Base-by-base conservation (phyloP, 2,888 invertebrate genomes). In the Andrena dorsata region DNA sequence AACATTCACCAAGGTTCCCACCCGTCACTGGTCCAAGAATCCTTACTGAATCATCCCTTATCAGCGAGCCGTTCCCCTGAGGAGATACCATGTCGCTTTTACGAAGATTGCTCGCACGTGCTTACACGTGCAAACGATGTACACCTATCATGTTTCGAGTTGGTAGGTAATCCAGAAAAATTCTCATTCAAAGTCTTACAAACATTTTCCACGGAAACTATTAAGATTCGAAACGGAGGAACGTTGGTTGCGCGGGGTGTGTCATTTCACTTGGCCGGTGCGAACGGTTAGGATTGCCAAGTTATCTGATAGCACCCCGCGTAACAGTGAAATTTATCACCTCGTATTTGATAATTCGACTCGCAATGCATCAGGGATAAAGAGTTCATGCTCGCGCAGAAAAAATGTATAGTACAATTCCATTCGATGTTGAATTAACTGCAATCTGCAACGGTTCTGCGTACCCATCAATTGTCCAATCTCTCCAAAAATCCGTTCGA, bases 1-100 rank as follows among this genome's bases (percentile, higher is more conserved):
- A 86, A 77, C 88, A 26, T 88, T 88, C 80, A 88, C 88, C 65
- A 84, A 72, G 64, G 41, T 90, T 66, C 89, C 89, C 4, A 32
- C 70, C 65, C 70, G 58, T n/a, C 64, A 69, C 49, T 69, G 64
- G 47, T 1, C 68, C 69, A 80, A 83, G 83, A 82, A 75, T 77
- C 80, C 76, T 53, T 63, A 74, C 35, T 87, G 84, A 90, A 69
- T 70, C 76, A 30, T 66, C 77, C 70, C 5, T 7, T 30, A 28
- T 56, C 68, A 32, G 30, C 61, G 58, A 49, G 35, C 51, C 75
- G 23, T 35, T 66, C 71, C 65, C 30, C 28, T 35, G n/a, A 56
- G 32, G 71, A 72, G 65, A 51, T 58, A 66, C 41, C 81, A 28
- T 75, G 58, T 72, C 64, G 72, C 73, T 78, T 78, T 72, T 35